Base-by-base conservation (phyloP, 2,113 vertebrate species). In the Bubo scandiacus region DNA sequence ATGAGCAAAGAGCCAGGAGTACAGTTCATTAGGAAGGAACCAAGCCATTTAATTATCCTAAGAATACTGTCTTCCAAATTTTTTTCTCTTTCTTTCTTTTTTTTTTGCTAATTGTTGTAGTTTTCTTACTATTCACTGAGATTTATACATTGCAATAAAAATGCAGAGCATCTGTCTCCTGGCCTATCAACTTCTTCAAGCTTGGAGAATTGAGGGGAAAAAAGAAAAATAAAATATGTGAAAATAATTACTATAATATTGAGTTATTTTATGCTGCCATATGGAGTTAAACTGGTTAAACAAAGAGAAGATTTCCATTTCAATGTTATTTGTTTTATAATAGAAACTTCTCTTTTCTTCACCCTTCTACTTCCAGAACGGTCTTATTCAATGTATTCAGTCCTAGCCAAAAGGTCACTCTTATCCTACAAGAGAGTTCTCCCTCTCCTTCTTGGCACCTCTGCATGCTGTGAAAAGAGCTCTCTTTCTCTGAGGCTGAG, bases 281-380 rank as follows among this genome's bases (percentile, higher is more conserved):
- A 58, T 59, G 59, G 68, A 84, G 22, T 82, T 88, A 62, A 65
- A 58, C 5, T 36, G 26, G 2, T 66, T 61, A 49, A 87, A 80
- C 25, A 71, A 40, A 26, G 2, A 51, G 8, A 11, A 45, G 5
- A 81, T 55, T 73, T 86, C 49, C 36, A 81, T 91, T 86, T 89
- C 65, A 96, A 30, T 91, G 43, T 4, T 85, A 57, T 89, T 95
- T 92, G 55, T 34, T 91, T 94, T 72, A 71, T 79, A 87, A 79
- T 29, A 84, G 54, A 79, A 90, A 61, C 34, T 85, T 82, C 10
- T 25, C 18, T 72, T 81, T 92, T 62, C 26, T 91, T 95, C 5
- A 4, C 42, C 10, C 10, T 87, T 68, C 43, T 72, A 5, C 40
- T 78, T 81, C 40, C 66, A 79, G n/a, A 82, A 65, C 17, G 8